Conservation (phyloP, 2,113 vertebrate genomes). For the Synodontis membranacea region DNA sequence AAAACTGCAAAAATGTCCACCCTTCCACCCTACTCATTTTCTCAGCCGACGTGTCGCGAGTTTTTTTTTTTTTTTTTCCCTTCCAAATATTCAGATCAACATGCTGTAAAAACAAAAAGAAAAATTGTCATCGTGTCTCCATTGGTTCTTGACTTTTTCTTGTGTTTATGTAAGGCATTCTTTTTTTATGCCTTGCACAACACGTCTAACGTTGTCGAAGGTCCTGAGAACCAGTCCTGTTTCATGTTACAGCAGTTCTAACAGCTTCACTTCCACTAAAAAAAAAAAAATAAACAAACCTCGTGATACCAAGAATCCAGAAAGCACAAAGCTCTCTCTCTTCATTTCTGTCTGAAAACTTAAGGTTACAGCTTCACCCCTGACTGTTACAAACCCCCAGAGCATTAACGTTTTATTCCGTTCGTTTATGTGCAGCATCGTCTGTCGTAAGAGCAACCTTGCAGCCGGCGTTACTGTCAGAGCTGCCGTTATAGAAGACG, state of each 20-base stretch:
- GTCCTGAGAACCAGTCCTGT: too few relatives aligned
- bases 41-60: background rate
- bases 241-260: too few relatives aligned
- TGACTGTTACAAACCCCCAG: background rate
- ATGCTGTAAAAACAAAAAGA: too few relatives aligned
- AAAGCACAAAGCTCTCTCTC: too few relatives aligned
- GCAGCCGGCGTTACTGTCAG: background rate
- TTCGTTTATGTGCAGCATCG: background rate
- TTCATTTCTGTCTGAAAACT: too few relatives aligned
- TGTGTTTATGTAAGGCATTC: background rate
- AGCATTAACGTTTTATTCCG: background rate
- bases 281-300: too few relatives aligned
- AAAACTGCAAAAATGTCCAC: background rate
- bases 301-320: too few relatives aligned
- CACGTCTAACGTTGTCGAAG: background rate
- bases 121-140: background rate
- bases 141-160: background rate
- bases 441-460: background rate
- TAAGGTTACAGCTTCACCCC: too few relatives aligned
- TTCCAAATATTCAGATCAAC: background rate
- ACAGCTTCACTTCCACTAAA: too few relatives aligned
- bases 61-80: too few relatives aligned
- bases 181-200: too few relatives aligned
- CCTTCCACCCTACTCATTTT: background rate
- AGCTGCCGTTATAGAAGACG: background rate